Evolutionary conservation across 2,797 vertebrate genomes (phyloP), one percentile per base, ranked within the genome.

Genomic region (Oreochromis grahami): DNA sequence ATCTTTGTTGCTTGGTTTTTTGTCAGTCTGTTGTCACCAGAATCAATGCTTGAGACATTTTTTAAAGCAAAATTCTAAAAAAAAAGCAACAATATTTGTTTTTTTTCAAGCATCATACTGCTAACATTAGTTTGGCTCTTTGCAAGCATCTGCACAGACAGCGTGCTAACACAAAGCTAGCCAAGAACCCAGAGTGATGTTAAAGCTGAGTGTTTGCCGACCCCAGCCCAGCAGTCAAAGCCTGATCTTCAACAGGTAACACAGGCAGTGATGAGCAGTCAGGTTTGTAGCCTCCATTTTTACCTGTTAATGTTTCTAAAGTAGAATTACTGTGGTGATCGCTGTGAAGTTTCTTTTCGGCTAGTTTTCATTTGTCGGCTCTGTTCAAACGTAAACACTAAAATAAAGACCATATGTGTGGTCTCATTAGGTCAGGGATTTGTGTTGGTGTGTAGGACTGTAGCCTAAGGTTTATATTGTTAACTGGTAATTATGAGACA

Each of bases 31-130:
- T 29, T 72, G 68, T 72, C 41, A 48, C 21, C 41, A 48, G 24
- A 45, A 45, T 26, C 4, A 0, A 72, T 7, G 0, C 38, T 45
- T 45, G 17, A 36, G 32, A 36, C 10, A 36, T 63, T 36, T 8
- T 12, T 36, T 36, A 5, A 36, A 36, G 32, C 6, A 63, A 63
- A 63, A 7, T 7, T 34, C 0, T 0, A 0, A 11, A 60, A 60
- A 60, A 60, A 7, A 34, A 36, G 10, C 7, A 63, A 63, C 17
- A 63, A 63, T 36, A 63, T 12, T 12, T 63, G 29, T 34, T 58
- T n/a, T n/a, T 19, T 63, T 63, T 36, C 58, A 63, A n/a, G 32
- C 32, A 5, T n/a, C 6, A 12, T 60, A 36, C 17, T 63, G 32
- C 32, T 63, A n/a, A 63, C 58, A 7, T 36, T 63, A 63, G 32